These are phyloP conservation scores for Glyptemys insculpta DNA, from an alignment of 2,797 vertebrate genomes.

Conservation along the genomic window DNA sequence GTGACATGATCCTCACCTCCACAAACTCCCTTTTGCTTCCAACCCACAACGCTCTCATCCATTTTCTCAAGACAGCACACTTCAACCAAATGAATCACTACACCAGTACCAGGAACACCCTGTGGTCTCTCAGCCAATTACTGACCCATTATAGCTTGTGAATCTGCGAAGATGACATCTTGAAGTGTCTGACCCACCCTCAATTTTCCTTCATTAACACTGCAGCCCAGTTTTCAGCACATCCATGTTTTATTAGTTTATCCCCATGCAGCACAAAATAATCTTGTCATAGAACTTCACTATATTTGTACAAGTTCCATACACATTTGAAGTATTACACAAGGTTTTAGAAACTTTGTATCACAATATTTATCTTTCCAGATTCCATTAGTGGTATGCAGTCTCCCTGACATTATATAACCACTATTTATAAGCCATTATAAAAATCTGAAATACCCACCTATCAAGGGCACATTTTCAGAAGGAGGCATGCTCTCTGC, in stretches of 20 bases:
- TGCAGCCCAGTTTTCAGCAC: not conserved
- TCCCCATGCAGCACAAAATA: not conserved
- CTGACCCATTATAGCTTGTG: not conserved
- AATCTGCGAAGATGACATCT: not conserved
- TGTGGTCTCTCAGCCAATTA: not conserved
- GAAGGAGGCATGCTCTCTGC: slow-evolving; percentile 99
- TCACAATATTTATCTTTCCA: not conserved
- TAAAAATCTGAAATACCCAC: slow-evolving; percentile 77
- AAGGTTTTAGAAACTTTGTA: not conserved
- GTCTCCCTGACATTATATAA: not conserved
- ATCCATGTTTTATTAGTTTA: not conserved
- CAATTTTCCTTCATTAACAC: not conserved
- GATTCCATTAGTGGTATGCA: not conserved
- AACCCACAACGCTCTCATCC: not conserved
- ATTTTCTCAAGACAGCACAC: not conserved
- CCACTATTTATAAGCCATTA: not conserved
- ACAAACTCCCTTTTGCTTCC: not conserved
- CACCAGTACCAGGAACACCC: not conserved
- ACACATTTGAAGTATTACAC: not conserved
- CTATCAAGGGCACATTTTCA: slow-evolving; percentile 96
- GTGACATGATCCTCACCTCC: not conserved
- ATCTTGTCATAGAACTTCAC: not conserved
- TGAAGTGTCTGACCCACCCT: not conserved
- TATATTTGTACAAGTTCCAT: not conserved
- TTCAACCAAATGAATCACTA: not conserved